Evolutionary conservation across 2,797 vertebrate species (phyloP).

Genomic region (Sebastes kiyomatsui): DNA sequence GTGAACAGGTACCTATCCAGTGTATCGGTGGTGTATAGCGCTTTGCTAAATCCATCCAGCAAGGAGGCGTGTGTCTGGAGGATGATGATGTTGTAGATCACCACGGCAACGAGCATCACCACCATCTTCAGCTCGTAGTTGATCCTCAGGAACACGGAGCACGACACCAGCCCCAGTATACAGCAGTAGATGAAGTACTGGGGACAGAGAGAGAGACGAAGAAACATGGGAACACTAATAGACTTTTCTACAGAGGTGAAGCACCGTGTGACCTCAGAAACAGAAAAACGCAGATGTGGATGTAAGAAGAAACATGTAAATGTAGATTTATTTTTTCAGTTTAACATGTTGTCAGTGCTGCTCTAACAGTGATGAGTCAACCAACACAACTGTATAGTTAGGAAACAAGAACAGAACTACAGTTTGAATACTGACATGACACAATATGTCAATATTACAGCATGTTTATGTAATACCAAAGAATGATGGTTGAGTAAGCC

Average conservation of each 20-base stretch:
- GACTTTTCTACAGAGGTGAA: background rate
- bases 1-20: conserved; percentile 83
- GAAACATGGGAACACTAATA: background rate
- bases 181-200: conserved; percentile 99
- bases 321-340: background rate
- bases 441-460: conserved; percentile 4
- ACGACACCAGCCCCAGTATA: conserved; percentile 95
- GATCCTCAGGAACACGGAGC: conserved; percentile 97
- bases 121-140: conserved; percentile 98
- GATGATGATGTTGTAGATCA: conserved; percentile 94
- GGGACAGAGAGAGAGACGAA: conserved; percentile 16
- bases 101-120: conserved; percentile 93
- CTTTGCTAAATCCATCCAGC: conserved; percentile 91
- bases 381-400: background rate
- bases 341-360: background rate
- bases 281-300: background rate
- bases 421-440: background rate
- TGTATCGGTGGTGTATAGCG: conserved; percentile 82
- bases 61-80: conserved; percentile 92
- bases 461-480: conserved; percentile 15
- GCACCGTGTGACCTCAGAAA: background rate
- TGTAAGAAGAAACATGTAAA: background rate
- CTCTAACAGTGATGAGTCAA: conserved; percentile 7
- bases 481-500: background rate
- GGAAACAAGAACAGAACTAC: background rate